Percentiles rank a stretch among this genome's conserved stretches.
Evolutionary conservation across 1,140 invertebrate genomes (phyloP).

Genomic region (Oscheius sp.): DNA sequence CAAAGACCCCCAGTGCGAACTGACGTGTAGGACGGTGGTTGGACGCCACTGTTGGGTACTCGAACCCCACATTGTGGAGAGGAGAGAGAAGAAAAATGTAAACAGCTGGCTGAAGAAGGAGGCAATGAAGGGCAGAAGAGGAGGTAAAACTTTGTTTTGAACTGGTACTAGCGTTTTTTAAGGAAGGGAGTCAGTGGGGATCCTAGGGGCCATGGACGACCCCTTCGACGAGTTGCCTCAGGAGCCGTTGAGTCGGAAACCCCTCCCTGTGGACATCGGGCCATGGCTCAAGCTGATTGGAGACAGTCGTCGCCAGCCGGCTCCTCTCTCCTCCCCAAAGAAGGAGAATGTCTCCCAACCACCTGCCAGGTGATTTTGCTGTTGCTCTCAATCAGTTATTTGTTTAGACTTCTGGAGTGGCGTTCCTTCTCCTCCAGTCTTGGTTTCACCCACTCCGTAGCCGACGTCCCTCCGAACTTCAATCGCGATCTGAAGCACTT

Average conservation of each 20-base stretch:
- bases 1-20: slow-evolving; percentile 14
- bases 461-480: slow-evolving; percentile 44
- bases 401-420: slow-evolving; percentile 27
- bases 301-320: slow-evolving; percentile 11
- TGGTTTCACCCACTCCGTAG: slow-evolving; percentile 19
- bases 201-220: slow-evolving; percentile 40
- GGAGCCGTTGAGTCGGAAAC: slow-evolving; percentile 8
- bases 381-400: too few relatives aligned
- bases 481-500: slow-evolving; percentile 52
- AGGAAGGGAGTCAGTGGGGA: slow-evolving; percentile 21
- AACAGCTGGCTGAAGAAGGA: slow-evolving; percentile 40
- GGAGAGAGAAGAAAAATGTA: slow-evolving; percentile 22
- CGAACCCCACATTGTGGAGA: slow-evolving; percentile 20
- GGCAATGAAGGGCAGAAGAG: slow-evolving; percentile 11
- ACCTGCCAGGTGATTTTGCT: too few relatives aligned
- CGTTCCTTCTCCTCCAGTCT: slow-evolving; percentile 17
- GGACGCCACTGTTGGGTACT: slow-evolving; percentile 35
- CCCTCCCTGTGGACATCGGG: not conserved
- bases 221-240: slow-evolving; percentile 36
- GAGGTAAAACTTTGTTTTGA: not conserved
- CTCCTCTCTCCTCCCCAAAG: not conserved
- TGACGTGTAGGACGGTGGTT: slow-evolving; percentile 35
- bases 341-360: not conserved
- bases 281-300: slow-evolving; percentile 12
- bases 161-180: not conserved